phyloP scores from a whole-genome alignment of 2,797 vertebrate species.

The Poecilia velifera region DNA sequence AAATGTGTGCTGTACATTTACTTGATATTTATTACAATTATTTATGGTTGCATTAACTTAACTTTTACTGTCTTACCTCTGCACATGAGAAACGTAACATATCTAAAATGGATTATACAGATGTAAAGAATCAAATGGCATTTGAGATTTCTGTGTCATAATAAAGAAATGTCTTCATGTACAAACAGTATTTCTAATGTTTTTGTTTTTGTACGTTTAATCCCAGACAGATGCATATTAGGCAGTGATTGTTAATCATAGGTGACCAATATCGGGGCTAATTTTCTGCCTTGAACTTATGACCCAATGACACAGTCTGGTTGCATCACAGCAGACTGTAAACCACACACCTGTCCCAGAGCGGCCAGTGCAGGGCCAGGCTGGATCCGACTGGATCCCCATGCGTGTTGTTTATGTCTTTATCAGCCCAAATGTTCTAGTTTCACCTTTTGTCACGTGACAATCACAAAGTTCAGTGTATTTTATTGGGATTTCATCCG shows the following conservation, averaged over 20 bases:
- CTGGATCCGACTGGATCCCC: conserved; percentile 65
- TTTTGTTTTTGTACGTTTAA: neutral
- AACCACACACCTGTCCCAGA: conserved; percentile 55
- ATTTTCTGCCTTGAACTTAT: conserved; percentile 26
- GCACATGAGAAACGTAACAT: conserved; percentile 85
- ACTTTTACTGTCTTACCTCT: conserved; percentile 88
- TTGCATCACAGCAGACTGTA: conserved; percentile 53
- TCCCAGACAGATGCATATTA: neutral
- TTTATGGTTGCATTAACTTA: conserved; percentile 97
- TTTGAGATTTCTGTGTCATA: conserved; percentile 84
- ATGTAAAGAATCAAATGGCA: conserved; percentile 80
- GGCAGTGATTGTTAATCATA: conserved; percentile 6
- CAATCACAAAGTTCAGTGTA: neutral
- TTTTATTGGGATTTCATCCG: neutral
- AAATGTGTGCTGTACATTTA: conserved; percentile 90
- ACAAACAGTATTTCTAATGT: conserved; percentile 40
- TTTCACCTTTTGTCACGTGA: neutral
- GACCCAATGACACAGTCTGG: conserved; percentile 9
- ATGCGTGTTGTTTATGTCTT: conserved; percentile 1
- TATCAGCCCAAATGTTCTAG: neutral
- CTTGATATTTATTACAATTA: conserved; percentile 99
- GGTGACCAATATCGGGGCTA: neutral
- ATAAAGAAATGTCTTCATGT: conserved; percentile 86
- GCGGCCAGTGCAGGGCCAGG: conserved; percentile 36
- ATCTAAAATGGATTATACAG: conserved; percentile 87